phyloP scores from a whole-genome alignment of 1,140 invertebrate species.

The Meloidogyne exigua region DNA sequence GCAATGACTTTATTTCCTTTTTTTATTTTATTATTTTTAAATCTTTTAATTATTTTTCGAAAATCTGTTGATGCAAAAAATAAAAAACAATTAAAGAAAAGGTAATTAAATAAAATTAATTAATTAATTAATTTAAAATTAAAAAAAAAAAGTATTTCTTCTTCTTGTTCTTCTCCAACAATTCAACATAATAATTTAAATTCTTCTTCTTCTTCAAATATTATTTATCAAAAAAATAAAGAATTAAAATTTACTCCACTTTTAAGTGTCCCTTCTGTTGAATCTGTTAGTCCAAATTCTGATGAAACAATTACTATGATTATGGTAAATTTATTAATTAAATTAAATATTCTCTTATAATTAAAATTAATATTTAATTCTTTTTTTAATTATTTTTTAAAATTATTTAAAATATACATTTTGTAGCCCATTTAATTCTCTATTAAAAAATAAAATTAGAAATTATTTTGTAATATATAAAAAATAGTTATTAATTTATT shows the following conservation, averaged over 20 bases:
- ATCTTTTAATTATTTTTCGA: conserved; percentile 54
- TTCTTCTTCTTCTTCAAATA: background rate
- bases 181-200: background rate
- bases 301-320: conserved; percentile 63
- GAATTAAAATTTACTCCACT: conserved; percentile 4
- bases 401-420: too few relatives aligned
- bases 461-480: too few relatives aligned
- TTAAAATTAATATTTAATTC: background rate
- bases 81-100: conserved; percentile 18
- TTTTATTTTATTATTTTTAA: conserved; percentile 57
- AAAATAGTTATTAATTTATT: too few relatives aligned
- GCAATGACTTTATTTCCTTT: conserved; percentile 62
- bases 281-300: conserved; percentile 26
- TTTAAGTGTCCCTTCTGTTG: background rate
- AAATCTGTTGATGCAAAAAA: conserved; percentile 39
- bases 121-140: background rate
- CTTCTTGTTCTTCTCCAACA: conserved; percentile 14
- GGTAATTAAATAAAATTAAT: conserved; percentile 13
- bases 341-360: too few relatives aligned
- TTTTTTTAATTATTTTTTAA: background rate
- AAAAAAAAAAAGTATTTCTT: background rate
- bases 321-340: conserved; percentile 50
- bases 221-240: conserved; percentile 1
- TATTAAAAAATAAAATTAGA: too few relatives aligned
- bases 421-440: too few relatives aligned